Base-by-base conservation (phyloP, 2,113 vertebrate genomes). In the Xiphias gladius region DNA sequence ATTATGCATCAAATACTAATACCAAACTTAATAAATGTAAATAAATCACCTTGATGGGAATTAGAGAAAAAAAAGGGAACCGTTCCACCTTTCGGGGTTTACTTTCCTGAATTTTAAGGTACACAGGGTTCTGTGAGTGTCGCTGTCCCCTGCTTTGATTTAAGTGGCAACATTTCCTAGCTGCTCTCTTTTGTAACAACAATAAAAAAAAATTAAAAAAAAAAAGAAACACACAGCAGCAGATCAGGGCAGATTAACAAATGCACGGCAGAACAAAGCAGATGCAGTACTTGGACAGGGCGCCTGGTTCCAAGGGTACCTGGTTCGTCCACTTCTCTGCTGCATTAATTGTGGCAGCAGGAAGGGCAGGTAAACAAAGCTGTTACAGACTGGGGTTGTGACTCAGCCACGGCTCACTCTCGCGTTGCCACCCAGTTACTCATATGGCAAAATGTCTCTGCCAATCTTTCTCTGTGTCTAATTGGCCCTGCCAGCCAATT, bases 331-430 rank as follows among this genome's bases (percentile, higher is more conserved):
- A 90, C 89, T 92, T 73, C 84, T 89, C 70, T 48, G 85, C 83
- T 85, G 88, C 86, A 89, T 87, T 89, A 88, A 92, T 91, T 79
- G 82, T 86, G 84, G 70, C 89, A 78, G 78, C 88, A 80, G 74
- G 65, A 74, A 87, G 93, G 91, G 86, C 91, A 91, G 82, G 80
- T 93, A 94, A 94, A 94, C 93, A 94, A 93, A 92, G 90, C 91
- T 92, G 86, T 89, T 91, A 61, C 81, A 85, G 87, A 88, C 85
- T 65, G 37, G 65, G 66, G 79, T 79, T 82, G 89, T 92, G 90
- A 92, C 84, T 92, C 85, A 90, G 24, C 83, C 48, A 0, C 17
- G 39, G 84, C 84, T 91, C 77, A 63, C 76, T 84, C 59, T 55
- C 43, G 82, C 76, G 66, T 75, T 72, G 80, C 85, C 79, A 79